These are phyloP conservation scores for Musca vetustissima DNA, from an alignment of 1,140 invertebrate genomes.

Conservation along the genomic window DNA sequence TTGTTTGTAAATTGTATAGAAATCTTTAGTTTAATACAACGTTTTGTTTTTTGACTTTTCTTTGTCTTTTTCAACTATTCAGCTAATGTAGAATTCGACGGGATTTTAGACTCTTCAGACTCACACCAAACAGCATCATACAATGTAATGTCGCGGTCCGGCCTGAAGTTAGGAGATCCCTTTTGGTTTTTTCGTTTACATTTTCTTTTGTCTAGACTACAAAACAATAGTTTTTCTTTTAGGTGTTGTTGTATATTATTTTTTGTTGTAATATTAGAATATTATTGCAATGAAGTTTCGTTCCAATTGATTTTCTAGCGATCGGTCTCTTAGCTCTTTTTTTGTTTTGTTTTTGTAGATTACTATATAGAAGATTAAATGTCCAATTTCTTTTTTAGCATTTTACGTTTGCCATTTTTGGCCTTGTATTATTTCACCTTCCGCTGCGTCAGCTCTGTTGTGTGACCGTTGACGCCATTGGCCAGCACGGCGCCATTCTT, in stretches of 20 bases:
- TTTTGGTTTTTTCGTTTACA: constrained; percentile 11
- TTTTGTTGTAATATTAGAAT: constrained; percentile 9
- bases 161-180: too few species aligned
- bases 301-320: too few species aligned
- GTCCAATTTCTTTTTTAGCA: constrained; percentile 28
- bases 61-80: too few species aligned
- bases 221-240: constrained; percentile 10
- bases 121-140: too few species aligned
- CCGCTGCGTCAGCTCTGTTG: constrained; percentile 48
- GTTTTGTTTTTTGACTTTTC: too few species aligned
- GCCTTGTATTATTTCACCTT: constrained; percentile 51
- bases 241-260: constrained; percentile 2
- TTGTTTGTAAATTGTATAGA: too few species aligned
- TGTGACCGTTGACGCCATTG: constrained; percentile 32
- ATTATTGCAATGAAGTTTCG: constrained; percentile 11
- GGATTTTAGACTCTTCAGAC: too few species aligned
- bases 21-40: too few species aligned
- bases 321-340: constrained; percentile 10
- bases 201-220: constrained; percentile 25
- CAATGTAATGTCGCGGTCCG: too few species aligned
- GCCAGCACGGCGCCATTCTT: constrained; percentile 27
- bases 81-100: too few species aligned
- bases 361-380: constrained; percentile 22
- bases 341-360: background rate
- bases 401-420: constrained; percentile 33